Evolutionary conservation across 2,797 vertebrate species (phyloP).

Genomic region (Paedocypris micromegethes): DNA sequence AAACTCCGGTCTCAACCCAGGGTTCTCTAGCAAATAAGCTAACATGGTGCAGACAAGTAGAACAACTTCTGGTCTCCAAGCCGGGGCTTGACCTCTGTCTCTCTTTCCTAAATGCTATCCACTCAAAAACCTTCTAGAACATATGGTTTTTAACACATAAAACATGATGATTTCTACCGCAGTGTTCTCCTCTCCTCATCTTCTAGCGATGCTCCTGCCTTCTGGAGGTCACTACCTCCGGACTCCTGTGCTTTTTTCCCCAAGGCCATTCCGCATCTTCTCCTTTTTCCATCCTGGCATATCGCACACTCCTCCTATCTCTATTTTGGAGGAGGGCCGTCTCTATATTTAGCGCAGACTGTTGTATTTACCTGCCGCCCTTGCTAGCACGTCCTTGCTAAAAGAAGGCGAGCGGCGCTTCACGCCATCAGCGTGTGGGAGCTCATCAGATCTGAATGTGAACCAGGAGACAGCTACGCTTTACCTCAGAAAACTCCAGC

Average conservation of each 20-base stretch:
- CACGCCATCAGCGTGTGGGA: conserved; percentile 50
- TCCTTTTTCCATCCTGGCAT: conserved; percentile 15
- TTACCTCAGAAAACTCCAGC: no score
- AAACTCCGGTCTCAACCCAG: no score
- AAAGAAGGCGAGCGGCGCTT: conserved; percentile 60
- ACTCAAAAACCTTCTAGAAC: no score
- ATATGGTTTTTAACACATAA: no score
- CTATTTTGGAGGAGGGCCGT: conserved; percentile 34
- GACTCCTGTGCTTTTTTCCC: conserved; percentile 6
- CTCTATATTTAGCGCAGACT: conserved; percentile 61
- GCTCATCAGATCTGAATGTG: no score
- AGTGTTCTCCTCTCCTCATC: neutral
- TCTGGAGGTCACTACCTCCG: neutral
- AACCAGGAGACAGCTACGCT: no score
- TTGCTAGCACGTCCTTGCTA: conserved; percentile 71
- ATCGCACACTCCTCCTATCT: conserved; percentile 16
- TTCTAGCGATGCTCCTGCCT: neutral
- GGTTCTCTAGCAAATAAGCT: no score
- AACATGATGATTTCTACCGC: neutral
- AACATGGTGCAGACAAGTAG: no score
- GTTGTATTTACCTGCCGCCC: conserved; percentile 69
- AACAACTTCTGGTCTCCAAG: no score
- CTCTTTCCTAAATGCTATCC: no score
- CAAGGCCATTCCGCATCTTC: conserved; percentile 2
- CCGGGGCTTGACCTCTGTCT: no score